Conservation (phyloP, 1,140 invertebrate species). For the Euwallacea similis region DNA sequence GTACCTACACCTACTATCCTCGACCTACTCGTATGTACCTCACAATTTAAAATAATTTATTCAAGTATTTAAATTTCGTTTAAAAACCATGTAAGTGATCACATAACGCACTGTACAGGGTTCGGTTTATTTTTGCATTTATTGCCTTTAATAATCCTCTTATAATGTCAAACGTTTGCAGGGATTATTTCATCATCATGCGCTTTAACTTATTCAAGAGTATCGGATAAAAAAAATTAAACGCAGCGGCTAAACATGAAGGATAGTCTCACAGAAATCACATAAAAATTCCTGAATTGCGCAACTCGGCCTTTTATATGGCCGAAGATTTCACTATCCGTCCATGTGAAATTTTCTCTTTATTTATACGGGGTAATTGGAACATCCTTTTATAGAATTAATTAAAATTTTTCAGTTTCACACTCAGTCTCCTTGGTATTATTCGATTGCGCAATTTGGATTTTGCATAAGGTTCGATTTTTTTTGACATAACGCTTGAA, state of each 20-base stretch:
- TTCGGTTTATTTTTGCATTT: background rate
- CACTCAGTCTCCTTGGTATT: background rate
- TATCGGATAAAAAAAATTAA: background rate
- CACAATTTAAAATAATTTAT: no score
- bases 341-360: conserved; percentile 19
- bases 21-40: no score
- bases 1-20: no score
- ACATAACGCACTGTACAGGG: background rate
- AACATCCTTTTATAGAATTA: conserved; percentile 12
- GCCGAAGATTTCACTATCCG: conserved; percentile 12
- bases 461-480: background rate
- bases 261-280: conserved; percentile 4
- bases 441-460: background rate
- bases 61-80: no score
- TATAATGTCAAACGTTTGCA: background rate
- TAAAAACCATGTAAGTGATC: no score
- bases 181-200: background rate
- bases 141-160: background rate
- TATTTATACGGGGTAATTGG: conserved; percentile 16
- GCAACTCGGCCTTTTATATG: background rate
- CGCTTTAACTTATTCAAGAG: background rate
- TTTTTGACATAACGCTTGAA: background rate
- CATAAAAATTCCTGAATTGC: conserved; percentile 7
- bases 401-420: conserved; percentile 14
- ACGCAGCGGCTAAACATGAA: background rate